Base-by-base conservation (phyloP, 2,888 invertebrate genomes). In the Pachymerium ferrugineum region DNA sequence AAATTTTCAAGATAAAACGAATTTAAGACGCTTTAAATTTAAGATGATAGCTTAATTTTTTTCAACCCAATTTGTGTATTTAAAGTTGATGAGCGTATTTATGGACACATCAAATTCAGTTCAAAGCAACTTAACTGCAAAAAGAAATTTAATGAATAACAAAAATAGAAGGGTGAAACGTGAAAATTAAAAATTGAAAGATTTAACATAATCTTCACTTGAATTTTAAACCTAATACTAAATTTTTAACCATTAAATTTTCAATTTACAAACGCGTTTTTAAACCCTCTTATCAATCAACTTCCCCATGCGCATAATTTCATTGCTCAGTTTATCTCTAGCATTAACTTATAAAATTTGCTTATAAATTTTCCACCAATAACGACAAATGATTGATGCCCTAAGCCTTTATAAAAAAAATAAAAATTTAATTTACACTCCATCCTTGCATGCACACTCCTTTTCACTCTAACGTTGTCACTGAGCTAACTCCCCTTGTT, bases 341-440 rank as follows among this genome's bases (percentile, higher is more conserved):
- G 16, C 22, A 47, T 22, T 10, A 16, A 47, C 47, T 47, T 47
- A n/a, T 47, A 47, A 47, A n/a, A 47, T 47, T 47, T 47, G 47
- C 47, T 47, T 47, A 47, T 47, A 47, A 47, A 47, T 47, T 47
- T 47, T 47, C 19, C 47, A 47, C 16, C 47, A 47, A 47, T 22
- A 47, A 47, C 16, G 47, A 19, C 47, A 47, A 47, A 47, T 47
- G 47, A 47, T 47, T 47, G 47, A 47, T 47, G 47, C 47, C 47
- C 19, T 47, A 47, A 47, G 47, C 47, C 47, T 47, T 47, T 47
- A 47, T 14, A 22, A 47, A 47, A 47, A 47, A 47, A 47, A 19
- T n/a, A 47, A 47, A 47, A 47, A 47, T 47, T 47, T 47, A 47
- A 47, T 47, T 47, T 47, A 47, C 47, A 19, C 47, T 47, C 47